Base-by-base conservation (phyloP, 2,888 invertebrate genomes). In the Xanthorhoe spadicearia region DNA sequence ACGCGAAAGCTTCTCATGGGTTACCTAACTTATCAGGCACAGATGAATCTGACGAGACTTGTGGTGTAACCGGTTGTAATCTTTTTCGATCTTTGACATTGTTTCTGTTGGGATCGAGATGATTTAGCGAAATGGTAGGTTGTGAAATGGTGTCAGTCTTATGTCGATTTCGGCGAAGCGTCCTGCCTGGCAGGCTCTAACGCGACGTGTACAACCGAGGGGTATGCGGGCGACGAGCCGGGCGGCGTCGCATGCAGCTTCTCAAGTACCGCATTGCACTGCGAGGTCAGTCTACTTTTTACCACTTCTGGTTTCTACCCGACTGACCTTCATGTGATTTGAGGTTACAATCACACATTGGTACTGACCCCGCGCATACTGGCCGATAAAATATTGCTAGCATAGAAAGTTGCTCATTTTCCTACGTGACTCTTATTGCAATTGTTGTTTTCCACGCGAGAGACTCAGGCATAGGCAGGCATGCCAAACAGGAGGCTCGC, bases 391-490 rank as follows among this genome's bases (percentile, higher is more conserved):
- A 83, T 81, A 80, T 77, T 73, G 74, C 81, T 77, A 79, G 77
- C 81, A 81, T 86, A 88, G 92, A 92, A 91, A 92, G 91, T 79
- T 82, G 74, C 76, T 86, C 86, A 86, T 86, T 89, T 89, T 80
- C 83, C 80, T 65, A 84, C 90, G 90, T 91, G 91, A 83, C 82
- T 78, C 65, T 89, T 84, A 83, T 76, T 72, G 62, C 61, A 82
- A 85, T 77, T 69, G 71, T 76, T 73, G 80, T 77, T 83, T 84
- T 81, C 82, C 81, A 80, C 74, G 76, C 61, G 59, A 70, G 72
- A 74, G 64, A 70, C 73, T 69, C 74, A 76, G 38, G 38, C 38
- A 13, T 43, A 70, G 72, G 69, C 48, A 48, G 15, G 48, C 48
- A 48, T 72, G 64, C 67, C 72, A 70, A 79, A 77, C 71, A 75